Evolutionary conservation across 2,797 vertebrate genomes (phyloP).

Genomic region (Microcaecilia unicolor): DNA sequence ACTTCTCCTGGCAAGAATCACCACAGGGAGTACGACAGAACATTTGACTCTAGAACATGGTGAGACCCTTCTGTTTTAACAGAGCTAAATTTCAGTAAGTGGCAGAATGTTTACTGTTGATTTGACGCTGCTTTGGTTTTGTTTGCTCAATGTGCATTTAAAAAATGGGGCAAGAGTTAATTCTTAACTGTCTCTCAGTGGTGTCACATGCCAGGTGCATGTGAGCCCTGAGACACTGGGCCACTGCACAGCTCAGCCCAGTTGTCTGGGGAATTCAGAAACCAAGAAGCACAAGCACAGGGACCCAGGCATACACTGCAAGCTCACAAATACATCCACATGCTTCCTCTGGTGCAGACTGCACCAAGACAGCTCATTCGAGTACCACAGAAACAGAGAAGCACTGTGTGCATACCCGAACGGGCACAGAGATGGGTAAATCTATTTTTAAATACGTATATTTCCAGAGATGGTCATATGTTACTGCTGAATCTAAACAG

Average conservation of each 20-base stretch:
- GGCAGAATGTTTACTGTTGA: not conserved
- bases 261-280: not conserved
- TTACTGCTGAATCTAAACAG: too few species aligned
- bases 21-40: not conserved
- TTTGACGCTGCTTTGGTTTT: not conserved
- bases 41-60: not conserved
- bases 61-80: not conserved
- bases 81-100: not conserved
- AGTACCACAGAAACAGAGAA: slow-evolving; percentile 2
- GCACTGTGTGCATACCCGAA: not conserved
- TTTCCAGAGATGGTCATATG: too few species aligned
- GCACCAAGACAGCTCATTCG: slow-evolving; percentile 3
- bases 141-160: not conserved
- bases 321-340: slow-evolving; percentile 8
- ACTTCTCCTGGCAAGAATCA: not conserved
- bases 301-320: not conserved
- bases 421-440: too few species aligned
- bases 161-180: slow-evolving; percentile 5
- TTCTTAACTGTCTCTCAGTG: not conserved
- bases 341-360: not conserved
- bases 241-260: not conserved
- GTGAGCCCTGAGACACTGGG: not conserved
- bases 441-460: too few species aligned
- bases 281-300: not conserved
- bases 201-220: slow-evolving; percentile 6